Evolutionary conservation across 2,113 vertebrate species (phyloP), one percentile per base, ranked within the genome.

Genomic region (Forbesichthys agassizii): DNA sequence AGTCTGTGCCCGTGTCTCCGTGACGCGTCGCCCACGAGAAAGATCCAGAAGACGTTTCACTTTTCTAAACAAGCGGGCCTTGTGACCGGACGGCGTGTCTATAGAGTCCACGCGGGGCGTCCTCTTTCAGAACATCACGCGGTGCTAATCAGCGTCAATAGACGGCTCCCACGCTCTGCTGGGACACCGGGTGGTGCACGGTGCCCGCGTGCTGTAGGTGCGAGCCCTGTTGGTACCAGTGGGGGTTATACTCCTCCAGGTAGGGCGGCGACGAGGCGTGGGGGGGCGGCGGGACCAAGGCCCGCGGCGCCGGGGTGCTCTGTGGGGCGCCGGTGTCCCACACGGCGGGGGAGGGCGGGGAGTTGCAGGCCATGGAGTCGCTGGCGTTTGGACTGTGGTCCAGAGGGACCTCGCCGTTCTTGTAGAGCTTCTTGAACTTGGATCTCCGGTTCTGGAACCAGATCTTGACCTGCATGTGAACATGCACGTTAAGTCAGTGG

Each of bases 401-500:
- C 82, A 98, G 86, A 0, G 96, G 96, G 10, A 97, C 94, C 80
- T 99, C 98, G 33, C 98, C 98, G 9, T 97, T 99, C 88, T 99
- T 99, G 92, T 98, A 98, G 49, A 99, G 92, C 83, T 98, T 98
- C 95, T 99, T 99, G 92, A 99, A 99, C 87, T 99, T 99, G 89
- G 97, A 99, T 42, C 98, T 92, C 48, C 98, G 92, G 91, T 98
- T 99, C 92, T 99, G 97, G 91, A 99, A 99, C 96, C 98, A 99
- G 81, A 99, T 99, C 88, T 99, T 99, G 49, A 99, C 97, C 97
- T 99, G 86, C 27, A 11, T 12, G 1, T 60, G 63, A 12, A 48
- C 0, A 33, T 0, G 11, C 13, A 47, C 11, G 52, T 79, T 70
- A 68, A 63, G 33, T 54, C 0, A 13, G 16, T 55, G 0, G n/a